Evolutionary conservation across 1,140 invertebrate genomes (phyloP), one percentile per base, ranked within the genome.

Genomic region (Telenomus remus): DNA sequence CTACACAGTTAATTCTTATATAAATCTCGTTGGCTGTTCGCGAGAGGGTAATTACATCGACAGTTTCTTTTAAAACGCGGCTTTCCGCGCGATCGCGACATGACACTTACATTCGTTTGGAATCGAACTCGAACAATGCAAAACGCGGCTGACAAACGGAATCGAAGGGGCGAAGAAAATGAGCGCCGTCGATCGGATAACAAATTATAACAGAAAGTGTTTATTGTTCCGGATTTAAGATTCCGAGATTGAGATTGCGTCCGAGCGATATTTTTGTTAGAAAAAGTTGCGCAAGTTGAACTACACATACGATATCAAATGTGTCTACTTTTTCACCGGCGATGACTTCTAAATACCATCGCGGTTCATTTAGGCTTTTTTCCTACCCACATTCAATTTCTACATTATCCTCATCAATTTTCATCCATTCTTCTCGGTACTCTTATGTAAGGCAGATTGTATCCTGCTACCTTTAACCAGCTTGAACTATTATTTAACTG

Each of bases 101-200:
- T 68, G 63, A 75, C 57, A 68, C 64, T 75, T 75, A 75, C 71
- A 75, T 75, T 75, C 56, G 59, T 66, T 66, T 27, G 71, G 66
- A 74, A 74, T 56, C 42, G 63, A 63, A 61, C 61, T 74, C 66
- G 50, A 74, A 74, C 56, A 61, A 68, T 74, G 34, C 61, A 44
- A 7, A 60, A 27, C 6, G n/a, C n/a, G 1, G 19, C 19, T 3
- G 1, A 6, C 19, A 27, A 27, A 27, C 19, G 6, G 19, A 27
- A 27, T 27, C 6, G 1, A 27, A 27, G 34, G 60, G 48, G 60
- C 34, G 46, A 10, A 47, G 14, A 47, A 9, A 47, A 14, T 16
- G 33, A 11, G 7, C 3, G n/a, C 27, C 4, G 1, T 5, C 14
- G 6, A 56, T 63, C 42, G 34, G 53, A 64, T 42, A 51, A 37